phyloP scores from a whole-genome alignment of 23 tunicate species.

The Ascidia mentula region DNA sequence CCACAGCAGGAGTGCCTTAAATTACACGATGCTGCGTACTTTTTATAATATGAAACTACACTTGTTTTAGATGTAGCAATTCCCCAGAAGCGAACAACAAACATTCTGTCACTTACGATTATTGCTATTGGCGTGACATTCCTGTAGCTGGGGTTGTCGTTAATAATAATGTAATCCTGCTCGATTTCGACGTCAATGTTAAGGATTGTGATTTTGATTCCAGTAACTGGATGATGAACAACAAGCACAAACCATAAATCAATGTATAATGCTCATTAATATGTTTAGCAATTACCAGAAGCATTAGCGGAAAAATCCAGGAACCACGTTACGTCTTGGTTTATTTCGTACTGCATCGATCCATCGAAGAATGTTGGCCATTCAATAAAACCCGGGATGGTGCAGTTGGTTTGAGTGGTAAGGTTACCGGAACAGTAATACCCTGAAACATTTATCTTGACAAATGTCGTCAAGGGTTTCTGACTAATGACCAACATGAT shows the following conservation, averaged over 20 bases:
- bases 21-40: too few species aligned
- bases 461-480: too few species aligned
- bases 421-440: neutral
- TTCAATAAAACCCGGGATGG: conserved; percentile 24
- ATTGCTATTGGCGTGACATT: neutral
- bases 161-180: neutral
- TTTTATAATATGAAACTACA: too few species aligned
- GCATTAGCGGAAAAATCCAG: conserved; percentile 22
- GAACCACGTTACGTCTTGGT: conserved; percentile 56
- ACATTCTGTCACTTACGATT: neutral
- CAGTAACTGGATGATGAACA: neutral
- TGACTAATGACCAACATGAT: too few species aligned
- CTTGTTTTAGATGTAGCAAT: too few species aligned
- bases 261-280: neutral
- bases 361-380: conserved; percentile 59
- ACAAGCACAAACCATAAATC: neutral
- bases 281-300: neutral
- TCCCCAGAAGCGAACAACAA: too few species aligned
- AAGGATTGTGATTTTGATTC: neutral
- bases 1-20: too few species aligned
- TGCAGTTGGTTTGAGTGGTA: neutral
- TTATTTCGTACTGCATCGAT: neutral
- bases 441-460: too few species aligned
- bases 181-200: neutral
- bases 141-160: neutral